These are phyloP conservation scores for Caerostris extrusa DNA, from an alignment of 1,140 invertebrate genomes.

Conservation along the genomic window DNA sequence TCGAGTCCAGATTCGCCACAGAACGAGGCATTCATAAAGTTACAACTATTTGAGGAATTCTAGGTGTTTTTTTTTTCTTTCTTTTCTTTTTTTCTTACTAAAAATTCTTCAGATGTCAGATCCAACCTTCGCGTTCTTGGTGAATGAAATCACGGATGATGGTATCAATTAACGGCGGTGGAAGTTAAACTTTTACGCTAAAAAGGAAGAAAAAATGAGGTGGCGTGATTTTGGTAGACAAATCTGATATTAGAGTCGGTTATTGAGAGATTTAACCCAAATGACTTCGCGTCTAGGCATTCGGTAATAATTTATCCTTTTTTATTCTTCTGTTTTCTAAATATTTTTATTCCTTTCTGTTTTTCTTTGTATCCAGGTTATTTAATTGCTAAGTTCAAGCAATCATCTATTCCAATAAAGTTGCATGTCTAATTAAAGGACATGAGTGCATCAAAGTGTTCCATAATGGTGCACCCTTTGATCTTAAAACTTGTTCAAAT, in stretches of 20 bases:
- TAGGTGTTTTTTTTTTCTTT: background rate
- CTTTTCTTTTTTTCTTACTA: background rate
- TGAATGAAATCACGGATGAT: background rate
- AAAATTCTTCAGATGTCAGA: slow-evolving; percentile 18
- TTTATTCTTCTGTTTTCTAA: no score
- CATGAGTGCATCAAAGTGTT: no score
- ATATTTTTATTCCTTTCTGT: no score
- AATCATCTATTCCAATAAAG: no score
- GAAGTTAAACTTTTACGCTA: background rate
- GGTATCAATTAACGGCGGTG: background rate
- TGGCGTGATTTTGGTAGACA: background rate
- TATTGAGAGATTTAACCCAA: background rate
- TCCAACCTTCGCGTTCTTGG: slow-evolving; percentile 10
- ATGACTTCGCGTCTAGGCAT: no score
- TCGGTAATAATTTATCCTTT: no score
- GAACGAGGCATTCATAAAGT: slow-evolving; percentile 27
- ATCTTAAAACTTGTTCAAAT: no score
- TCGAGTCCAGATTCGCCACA: background rate
- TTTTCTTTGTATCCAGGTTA: no score
- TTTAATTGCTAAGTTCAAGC: no score
- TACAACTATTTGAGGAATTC: slow-evolving; percentile 11
- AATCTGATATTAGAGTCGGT: background rate
- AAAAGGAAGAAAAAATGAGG: background rate
- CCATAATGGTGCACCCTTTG: no score
- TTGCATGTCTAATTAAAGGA: no score